Evolutionary conservation across 1,140 invertebrate species (phyloP).

Genomic region (Linepithema humile): DNA sequence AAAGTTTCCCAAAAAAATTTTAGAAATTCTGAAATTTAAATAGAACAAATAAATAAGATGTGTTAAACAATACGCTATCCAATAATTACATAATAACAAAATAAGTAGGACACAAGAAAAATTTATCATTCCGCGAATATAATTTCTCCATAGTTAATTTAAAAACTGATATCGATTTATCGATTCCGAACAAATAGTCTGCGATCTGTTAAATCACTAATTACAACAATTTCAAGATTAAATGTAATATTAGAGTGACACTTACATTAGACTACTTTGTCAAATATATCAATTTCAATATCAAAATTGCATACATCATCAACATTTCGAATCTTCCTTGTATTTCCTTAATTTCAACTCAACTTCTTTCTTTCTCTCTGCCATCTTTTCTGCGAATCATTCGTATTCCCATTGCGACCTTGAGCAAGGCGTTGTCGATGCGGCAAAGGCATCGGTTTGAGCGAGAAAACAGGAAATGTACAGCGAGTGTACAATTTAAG

Average conservation of each 20-base stretch:
- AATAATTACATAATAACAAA: background rate
- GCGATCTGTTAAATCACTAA: background rate
- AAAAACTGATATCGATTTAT: background rate
- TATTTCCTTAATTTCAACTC: background rate
- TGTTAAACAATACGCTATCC: background rate
- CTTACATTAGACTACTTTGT: background rate
- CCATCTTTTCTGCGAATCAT: background rate
- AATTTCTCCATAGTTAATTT: slow-evolving; percentile 1
- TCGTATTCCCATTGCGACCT: slow-evolving; percentile 23
- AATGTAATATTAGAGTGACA: background rate
- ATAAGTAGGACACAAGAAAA: background rate
- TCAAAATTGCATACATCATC: background rate
- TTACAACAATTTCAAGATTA: background rate
- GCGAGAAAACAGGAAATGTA: slow-evolving; percentile 17
- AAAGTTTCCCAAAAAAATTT: background rate
- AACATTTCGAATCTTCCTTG: background rate
- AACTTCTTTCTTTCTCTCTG: background rate
- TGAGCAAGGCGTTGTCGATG: background rate
- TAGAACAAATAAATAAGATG: background rate
- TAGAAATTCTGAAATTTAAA: background rate
- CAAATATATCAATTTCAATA: background rate
- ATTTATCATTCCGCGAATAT: background rate
- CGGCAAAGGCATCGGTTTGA: background rate
- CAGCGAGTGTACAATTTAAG: background rate
- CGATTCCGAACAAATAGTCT: background rate